A percentile compares a stretch with the other conserved stretches of the same genome.
These are phyloP conservation scores for Cartodere bifasciata DNA, from an alignment of 2,888 invertebrate genomes.

Conservation along the genomic window DNA sequence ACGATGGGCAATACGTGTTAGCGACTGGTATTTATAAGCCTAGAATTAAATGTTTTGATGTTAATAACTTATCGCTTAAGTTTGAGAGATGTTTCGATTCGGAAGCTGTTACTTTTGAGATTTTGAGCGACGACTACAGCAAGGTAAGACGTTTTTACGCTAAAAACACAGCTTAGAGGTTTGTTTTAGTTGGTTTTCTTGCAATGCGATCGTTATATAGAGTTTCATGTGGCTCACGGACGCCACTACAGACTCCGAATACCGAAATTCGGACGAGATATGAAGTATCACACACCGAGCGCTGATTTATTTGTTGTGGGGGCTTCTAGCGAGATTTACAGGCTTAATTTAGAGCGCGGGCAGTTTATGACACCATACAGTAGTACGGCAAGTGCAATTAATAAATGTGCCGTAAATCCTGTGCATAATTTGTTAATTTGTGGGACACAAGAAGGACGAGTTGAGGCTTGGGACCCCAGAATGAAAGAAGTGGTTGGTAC, in stretches of 20 bases:
- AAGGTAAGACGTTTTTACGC: constrained; percentile 49
- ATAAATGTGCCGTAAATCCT: constrained; percentile 76
- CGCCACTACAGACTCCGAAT: constrained; percentile 82
- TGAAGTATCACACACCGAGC: constrained; percentile 77
- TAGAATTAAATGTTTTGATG: constrained; percentile 89
- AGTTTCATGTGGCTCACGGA: constrained; percentile 92
- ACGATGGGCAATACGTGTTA: constrained; percentile 84
- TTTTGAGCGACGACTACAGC: constrained; percentile 90
- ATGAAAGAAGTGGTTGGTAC: constrained; percentile 60
- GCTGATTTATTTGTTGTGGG: constrained; percentile 92
- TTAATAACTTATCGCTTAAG: constrained; percentile 88
- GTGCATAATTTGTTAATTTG: constrained; percentile 76
- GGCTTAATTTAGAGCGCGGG: constrained; percentile 91
- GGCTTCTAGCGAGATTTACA: constrained; percentile 76
- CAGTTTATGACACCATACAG: constrained; percentile 79
- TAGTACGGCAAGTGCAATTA: constrained; percentile 62
- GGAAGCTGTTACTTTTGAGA: constrained; percentile 87
- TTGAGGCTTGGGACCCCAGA: constrained; percentile 97
- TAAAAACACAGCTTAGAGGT: no score
- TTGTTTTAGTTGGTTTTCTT: constrained; percentile 79
- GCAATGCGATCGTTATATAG: constrained; percentile 83
- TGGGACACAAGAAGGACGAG: constrained; percentile 80
- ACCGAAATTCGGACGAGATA: constrained; percentile 89
- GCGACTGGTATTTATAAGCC: constrained; percentile 96
- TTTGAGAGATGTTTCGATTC: constrained; percentile 97